phyloP scores from a whole-genome alignment of 2,888 invertebrate genomes.

The Baccha elongata region DNA sequence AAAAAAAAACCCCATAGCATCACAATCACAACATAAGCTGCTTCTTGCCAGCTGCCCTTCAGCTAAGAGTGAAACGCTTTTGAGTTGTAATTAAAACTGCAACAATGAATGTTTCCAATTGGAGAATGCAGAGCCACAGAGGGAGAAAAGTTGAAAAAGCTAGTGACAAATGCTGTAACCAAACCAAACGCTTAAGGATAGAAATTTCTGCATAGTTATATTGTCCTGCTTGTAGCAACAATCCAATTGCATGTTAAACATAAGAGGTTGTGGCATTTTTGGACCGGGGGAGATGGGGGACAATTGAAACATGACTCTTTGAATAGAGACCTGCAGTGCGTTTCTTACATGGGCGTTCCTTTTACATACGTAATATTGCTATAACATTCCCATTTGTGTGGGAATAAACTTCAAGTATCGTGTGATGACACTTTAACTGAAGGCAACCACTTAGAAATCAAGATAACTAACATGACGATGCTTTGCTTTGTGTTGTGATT shows the following conservation, averaged over 20 bases:
- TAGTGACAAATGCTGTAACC: constrained; percentile 63
- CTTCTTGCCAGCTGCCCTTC: constrained; percentile 28
- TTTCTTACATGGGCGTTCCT: constrained; percentile 44
- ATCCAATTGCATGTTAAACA: constrained; percentile 61
- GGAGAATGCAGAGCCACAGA: background rate
- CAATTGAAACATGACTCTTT: constrained; percentile 54
- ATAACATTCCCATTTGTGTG: constrained; percentile 64
- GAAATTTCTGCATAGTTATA: constrained; percentile 40
- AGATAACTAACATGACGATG: constrained; percentile 40
- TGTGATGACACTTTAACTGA: constrained; percentile 67
- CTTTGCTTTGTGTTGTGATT: constrained; percentile 6
- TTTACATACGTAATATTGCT: constrained; percentile 55
- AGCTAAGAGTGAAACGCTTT: constrained; percentile 43
- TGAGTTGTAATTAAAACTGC: constrained; percentile 69
- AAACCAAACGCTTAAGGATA: constrained; percentile 55
- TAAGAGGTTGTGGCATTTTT: constrained; percentile 17
- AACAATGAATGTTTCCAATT: constrained; percentile 58
- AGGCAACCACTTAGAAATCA: constrained; percentile 59
- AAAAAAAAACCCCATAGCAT: constrained; percentile 7
- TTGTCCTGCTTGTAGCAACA: constrained; percentile 56
- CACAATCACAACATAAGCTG: constrained; percentile 18
- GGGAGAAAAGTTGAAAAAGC: constrained; percentile 25
- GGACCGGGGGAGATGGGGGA: constrained; percentile 2
- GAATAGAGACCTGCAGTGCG: constrained; percentile 23
- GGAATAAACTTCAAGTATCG: constrained; percentile 57